These are phyloP conservation scores for Rhinolophus ferrumequinum DNA, from an alignment of 2,113 vertebrate species.

Conservation along the genomic window DNA sequence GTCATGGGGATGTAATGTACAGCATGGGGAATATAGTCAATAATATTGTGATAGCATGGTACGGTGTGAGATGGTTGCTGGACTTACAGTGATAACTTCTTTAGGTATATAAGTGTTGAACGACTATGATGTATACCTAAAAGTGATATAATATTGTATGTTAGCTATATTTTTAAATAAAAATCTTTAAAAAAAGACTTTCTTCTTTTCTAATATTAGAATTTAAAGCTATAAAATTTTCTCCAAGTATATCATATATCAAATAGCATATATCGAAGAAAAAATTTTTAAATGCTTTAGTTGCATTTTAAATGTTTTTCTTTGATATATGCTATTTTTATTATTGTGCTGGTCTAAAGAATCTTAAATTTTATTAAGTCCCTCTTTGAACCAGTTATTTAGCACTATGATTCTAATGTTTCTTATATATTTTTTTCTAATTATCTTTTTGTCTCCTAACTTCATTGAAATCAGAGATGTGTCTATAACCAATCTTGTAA, in stretches of 20 bases:
- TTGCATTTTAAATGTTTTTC: not conserved
- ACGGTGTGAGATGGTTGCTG: no score
- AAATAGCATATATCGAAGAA: no score
- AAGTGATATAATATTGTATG: no score
- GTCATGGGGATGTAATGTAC: no score
- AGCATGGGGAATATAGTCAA: no score
- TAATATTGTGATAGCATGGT: no score
- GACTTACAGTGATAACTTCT: no score
- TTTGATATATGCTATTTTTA: constrained; percentile 8
- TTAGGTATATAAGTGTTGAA: no score
- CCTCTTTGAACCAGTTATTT: not conserved
- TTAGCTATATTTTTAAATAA: no score
- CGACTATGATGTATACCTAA: no score
- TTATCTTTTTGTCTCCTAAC: not conserved
- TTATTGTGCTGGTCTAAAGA: not conserved
- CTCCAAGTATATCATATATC: not conserved
- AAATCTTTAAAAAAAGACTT: not conserved
- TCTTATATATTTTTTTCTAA: not conserved
- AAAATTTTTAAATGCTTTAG: not conserved
- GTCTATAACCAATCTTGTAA: not conserved
- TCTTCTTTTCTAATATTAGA: constrained; percentile 17
- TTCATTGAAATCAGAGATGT: not conserved
- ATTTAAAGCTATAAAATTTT: not conserved
- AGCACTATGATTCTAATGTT: not conserved
- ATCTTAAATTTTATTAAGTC: not conserved